These are phyloP conservation scores for Tetraodon nigroviridis DNA, from an alignment of 2,113 vertebrate genomes.

Conservation along the genomic window DNA sequence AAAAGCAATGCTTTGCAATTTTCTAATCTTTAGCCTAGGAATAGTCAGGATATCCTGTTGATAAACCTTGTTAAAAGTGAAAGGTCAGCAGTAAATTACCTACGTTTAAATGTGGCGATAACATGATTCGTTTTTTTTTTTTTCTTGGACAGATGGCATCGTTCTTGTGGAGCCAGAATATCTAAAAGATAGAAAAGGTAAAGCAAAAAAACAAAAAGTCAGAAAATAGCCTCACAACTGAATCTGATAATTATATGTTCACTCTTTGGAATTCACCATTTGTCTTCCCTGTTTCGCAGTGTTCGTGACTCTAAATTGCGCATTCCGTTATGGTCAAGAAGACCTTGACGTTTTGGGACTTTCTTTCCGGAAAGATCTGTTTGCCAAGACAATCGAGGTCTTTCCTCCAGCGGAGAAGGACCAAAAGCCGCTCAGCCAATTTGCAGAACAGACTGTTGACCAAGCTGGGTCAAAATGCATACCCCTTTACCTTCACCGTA, in stretches of 20 bases:
- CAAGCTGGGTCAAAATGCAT: conserved; percentile 84
- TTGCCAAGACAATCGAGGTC: conserved; percentile 85
- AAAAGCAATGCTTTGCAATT: no score
- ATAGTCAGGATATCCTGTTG: no score
- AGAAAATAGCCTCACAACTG: no score
- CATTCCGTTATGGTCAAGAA: conserved; percentile 88
- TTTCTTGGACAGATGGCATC: conserved; percentile 55
- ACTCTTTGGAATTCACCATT: neutral
- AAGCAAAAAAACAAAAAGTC: neutral
- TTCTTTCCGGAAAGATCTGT: conserved; percentile 90
- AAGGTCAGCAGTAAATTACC: no score
- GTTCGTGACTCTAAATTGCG: conserved; percentile 88
- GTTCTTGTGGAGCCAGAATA: conserved; percentile 66
- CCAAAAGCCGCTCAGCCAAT: conserved; percentile 77
- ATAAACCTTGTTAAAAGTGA: no score
- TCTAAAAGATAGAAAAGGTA: conserved; percentile 75
- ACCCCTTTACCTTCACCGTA: conserved; percentile 88
- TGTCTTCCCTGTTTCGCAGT: conserved; percentile 60
- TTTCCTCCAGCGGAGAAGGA: conserved; percentile 81
- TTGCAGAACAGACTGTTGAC: conserved; percentile 87
- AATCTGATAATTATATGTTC: neutral
- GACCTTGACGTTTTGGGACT: conserved; percentile 89
- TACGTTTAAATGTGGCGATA: neutral
- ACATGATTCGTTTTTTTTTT: neutral
- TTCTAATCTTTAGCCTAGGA: no score